These are phyloP conservation scores for Mallateleia sp. DNA, from an alignment of 2,888 invertebrate genomes.

Conservation along the genomic window DNA sequence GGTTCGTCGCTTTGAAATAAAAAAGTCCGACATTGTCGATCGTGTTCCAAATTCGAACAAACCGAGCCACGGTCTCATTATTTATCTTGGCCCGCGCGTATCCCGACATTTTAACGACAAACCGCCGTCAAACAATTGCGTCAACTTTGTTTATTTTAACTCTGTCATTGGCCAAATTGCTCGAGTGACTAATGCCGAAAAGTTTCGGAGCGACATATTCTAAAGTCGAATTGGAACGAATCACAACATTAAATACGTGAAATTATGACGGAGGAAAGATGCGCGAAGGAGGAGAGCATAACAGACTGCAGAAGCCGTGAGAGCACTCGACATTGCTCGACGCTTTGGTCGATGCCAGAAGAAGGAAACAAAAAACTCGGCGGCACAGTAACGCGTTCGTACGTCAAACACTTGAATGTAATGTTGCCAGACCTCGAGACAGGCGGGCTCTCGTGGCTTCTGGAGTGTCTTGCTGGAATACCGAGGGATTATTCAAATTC, in stretches of 20 bases:
- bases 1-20: conserved; percentile 64
- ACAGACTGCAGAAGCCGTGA: conserved; percentile 79
- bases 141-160: conserved; percentile 42
- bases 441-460: conserved; percentile 84
- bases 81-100: neutral
- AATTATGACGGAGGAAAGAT: conserved; percentile 61
- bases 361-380: conserved; percentile 86
- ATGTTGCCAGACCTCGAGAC: conserved; percentile 87
- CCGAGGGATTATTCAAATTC: conserved; percentile 89
- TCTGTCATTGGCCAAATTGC: conserved; percentile 23
- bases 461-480: conserved; percentile 87
- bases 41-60: conserved; percentile 5
- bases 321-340: conserved; percentile 88
- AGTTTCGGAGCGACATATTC: conserved; percentile 37
- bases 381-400: conserved; percentile 86
- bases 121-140: conserved; percentile 33
- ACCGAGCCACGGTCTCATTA: neutral
- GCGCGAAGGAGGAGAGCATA: conserved; percentile 67
- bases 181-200: conserved; percentile 23
- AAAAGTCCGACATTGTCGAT: conserved; percentile 49
- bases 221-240: conserved; percentile 64
- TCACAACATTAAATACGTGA: conserved; percentile 71
- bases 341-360: conserved; percentile 87
- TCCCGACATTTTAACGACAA: neutral
- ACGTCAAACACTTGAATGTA: conserved; percentile 89